Percentiles rank a stretch among this genome's conserved stretches.
Conservation (phyloP, 2,888 invertebrate species). For the Strigamia crassipes region DNA sequence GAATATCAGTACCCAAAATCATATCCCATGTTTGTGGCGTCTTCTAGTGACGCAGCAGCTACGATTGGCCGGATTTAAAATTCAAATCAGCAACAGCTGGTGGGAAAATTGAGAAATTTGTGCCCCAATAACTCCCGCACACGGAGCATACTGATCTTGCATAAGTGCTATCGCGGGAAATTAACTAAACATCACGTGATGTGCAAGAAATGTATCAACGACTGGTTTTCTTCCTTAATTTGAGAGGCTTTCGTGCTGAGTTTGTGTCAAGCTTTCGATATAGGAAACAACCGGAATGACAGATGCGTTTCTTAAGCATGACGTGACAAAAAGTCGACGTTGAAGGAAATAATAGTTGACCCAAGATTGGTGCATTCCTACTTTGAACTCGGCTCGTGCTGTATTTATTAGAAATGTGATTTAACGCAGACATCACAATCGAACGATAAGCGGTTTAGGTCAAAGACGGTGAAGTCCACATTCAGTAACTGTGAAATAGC, state of each 20-base stretch:
- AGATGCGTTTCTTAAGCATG: too few species aligned
- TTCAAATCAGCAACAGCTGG: slow-evolving; percentile 5
- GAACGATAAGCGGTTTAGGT: slow-evolving; percentile 10
- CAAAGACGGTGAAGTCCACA: background rate
- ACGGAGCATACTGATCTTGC: too few species aligned
- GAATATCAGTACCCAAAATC: background rate
- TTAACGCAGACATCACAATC: background rate
- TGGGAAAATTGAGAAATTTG: slow-evolving; percentile 15
- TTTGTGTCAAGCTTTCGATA: too few species aligned
- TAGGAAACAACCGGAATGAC: too few species aligned
- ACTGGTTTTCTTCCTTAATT: too few species aligned
- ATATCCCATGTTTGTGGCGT: background rate
- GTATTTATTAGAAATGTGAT: slow-evolving; percentile 3
- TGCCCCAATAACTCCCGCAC: background rate
- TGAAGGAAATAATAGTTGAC: background rate
- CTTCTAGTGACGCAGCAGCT: background rate
- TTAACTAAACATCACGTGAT: too few species aligned
- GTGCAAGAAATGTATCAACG: too few species aligned
- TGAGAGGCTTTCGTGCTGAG: too few species aligned
- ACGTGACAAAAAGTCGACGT: too few species aligned
- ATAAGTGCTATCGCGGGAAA: too few species aligned
- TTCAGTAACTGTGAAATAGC: background rate
- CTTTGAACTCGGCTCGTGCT: too few species aligned
- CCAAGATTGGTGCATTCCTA: background rate
- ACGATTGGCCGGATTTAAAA: background rate